Percentiles rank a stretch among this genome's conserved stretches.
Conservation (phyloP, 2,113 vertebrate species). For the Scalopus aquaticus region DNA sequence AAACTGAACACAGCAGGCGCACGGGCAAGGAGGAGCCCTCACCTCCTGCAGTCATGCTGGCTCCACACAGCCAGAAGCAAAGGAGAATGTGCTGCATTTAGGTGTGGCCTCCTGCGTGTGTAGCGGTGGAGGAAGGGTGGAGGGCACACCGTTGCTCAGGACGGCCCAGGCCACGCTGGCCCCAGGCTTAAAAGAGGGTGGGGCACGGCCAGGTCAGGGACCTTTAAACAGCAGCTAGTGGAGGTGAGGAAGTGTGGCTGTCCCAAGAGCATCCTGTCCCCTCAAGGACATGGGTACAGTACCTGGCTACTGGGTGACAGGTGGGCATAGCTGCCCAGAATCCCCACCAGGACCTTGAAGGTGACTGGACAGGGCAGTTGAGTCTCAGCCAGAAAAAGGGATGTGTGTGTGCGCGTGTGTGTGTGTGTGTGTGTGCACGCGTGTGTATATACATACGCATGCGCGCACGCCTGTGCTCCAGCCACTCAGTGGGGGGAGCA, state of each 20-base stretch:
- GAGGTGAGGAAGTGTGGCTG: no score
- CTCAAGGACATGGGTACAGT: background rate
- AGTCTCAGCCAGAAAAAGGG: background rate
- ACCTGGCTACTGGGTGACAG: background rate
- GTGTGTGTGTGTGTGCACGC: no score
- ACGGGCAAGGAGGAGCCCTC: background rate
- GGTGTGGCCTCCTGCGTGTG: accelerated
- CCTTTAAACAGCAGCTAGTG: background rate
- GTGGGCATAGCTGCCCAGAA: background rate
- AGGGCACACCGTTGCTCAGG: background rate
- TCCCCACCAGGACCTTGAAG: background rate
- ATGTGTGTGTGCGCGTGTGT: accelerated
- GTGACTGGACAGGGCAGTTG: background rate
- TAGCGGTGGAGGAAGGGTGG: background rate
- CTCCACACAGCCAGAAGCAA: background rate
- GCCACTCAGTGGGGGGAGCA: background rate
- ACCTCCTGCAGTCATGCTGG: accelerated
- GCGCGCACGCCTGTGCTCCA: accelerated
- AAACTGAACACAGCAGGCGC: accelerated
- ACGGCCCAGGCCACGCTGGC: background rate
- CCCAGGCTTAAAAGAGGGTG: background rate
- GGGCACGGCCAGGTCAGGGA: background rate
- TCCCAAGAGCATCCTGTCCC: background rate
- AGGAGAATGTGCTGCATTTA: background rate
- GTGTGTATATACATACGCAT: accelerated